Evolutionary conservation across 2,797 vertebrate species (phyloP).

Genomic region (Vireo griseus): DNA sequence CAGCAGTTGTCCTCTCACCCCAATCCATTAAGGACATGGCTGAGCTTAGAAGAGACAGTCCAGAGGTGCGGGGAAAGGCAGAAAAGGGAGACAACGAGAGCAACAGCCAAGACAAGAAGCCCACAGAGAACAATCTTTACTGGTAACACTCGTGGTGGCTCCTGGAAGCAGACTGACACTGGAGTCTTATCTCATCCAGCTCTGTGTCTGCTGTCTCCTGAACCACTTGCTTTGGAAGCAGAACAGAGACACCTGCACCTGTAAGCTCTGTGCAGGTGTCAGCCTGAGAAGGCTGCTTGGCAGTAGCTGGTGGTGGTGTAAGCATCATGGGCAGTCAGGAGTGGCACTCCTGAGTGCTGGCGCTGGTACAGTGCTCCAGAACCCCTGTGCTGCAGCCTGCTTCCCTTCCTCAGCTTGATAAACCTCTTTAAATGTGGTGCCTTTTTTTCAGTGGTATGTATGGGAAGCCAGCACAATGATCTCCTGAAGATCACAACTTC

Average conservation of each 20-base stretch:
- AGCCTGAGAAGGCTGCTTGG: neutral
- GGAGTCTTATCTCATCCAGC: neutral
- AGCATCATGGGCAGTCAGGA: neutral
- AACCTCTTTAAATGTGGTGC: neutral
- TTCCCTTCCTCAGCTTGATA: neutral
- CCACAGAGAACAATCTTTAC: neutral
- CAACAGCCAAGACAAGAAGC: neutral
- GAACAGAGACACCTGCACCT: neutral
- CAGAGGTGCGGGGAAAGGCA: neutral
- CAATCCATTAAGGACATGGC: fast-evolving
- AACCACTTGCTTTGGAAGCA: constrained; percentile 48
- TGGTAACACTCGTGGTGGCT: neutral
- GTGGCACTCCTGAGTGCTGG: neutral
- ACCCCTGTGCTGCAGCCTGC: neutral
- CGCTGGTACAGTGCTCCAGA: neutral
- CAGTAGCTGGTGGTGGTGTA: neutral
- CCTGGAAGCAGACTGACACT: neutral
- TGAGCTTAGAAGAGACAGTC: neutral
- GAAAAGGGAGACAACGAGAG: neutral
- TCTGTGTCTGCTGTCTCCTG: constrained; percentile 43
- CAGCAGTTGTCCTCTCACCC: neutral
- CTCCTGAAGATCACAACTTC: neutral
- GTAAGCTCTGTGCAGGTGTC: neutral
- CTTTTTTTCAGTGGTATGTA: neutral
- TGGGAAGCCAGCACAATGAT: neutral